Evolutionary conservation across 2,113 vertebrate genomes (phyloP).

Genomic region (Lanius ludovicianus): DNA sequence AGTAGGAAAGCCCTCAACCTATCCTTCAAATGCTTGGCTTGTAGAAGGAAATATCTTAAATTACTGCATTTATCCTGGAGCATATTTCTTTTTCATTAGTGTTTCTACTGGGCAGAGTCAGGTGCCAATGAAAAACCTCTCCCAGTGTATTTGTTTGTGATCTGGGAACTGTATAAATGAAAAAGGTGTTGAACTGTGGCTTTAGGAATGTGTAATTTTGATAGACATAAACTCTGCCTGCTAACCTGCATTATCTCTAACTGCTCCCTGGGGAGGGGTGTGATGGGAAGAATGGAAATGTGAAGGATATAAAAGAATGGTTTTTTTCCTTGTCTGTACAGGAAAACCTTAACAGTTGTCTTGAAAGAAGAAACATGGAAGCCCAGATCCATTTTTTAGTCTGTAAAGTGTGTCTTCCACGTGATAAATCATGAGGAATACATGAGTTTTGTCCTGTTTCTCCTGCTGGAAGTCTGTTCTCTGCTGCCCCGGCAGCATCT

Average conservation of each 20-base stretch:
- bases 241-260: background rate
- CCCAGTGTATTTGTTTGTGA: background rate
- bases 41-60: background rate
- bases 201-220: background rate
- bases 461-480: background rate
- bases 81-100: background rate
- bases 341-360: background rate
- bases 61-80: background rate
- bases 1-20: background rate
- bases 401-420: background rate
- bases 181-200: background rate
- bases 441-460: background rate
- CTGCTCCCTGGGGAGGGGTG: background rate
- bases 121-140: background rate
- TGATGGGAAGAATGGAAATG: background rate
- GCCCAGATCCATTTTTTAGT: background rate
- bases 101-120: background rate
- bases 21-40: background rate
- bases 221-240: background rate
- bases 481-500: background rate
- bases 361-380: background rate
- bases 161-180: background rate
- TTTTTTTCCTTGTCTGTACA: background rate
- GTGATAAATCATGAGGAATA: background rate
- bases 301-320: background rate